Conservation (phyloP, 1,140 invertebrate species). For the Stratiolaelaps scimitus region DNA sequence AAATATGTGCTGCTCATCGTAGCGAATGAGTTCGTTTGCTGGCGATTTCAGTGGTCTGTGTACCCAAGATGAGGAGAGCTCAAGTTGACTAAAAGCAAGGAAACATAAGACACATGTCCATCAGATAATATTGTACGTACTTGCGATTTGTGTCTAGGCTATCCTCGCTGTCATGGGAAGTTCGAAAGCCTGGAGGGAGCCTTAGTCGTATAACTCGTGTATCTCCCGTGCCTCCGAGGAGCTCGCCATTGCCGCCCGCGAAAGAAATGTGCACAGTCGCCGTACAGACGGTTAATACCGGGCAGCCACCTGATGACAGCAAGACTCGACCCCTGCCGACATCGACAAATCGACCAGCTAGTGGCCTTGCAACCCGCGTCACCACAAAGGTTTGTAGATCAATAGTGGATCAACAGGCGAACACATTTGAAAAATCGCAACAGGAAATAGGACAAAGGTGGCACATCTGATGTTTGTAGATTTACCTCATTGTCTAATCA, state of each 20-base stretch:
- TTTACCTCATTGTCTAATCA: no score
- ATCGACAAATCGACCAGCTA: neutral
- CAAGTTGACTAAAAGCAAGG: no score
- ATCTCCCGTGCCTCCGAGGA: constrained; percentile 8
- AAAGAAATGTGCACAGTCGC: constrained; percentile 30
- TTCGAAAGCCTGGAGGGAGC: constrained; percentile 57
- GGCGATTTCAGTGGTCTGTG: no score
- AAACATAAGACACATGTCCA: no score
- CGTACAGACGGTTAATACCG: constrained; percentile 7
- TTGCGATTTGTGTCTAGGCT: constrained; percentile 46
- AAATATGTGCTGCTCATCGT: no score
- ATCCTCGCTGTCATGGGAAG: constrained; percentile 80
- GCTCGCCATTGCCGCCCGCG: constrained; percentile 46
- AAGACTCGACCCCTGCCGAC: neutral
- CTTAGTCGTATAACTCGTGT: constrained; percentile 1
- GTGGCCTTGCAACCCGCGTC: neutral
- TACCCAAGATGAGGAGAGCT: no score
- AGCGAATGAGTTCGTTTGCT: no score
- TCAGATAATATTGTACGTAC: constrained; percentile 1
- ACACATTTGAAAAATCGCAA: no score
- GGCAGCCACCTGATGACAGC: neutral
- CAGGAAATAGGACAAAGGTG: no score
- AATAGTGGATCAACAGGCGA: no score
- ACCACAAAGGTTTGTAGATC: neutral
- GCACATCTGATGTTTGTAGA: no score